phyloP scores from a whole-genome alignment of 2,113 vertebrate species.

The Ceuthmochares aereus region DNA sequence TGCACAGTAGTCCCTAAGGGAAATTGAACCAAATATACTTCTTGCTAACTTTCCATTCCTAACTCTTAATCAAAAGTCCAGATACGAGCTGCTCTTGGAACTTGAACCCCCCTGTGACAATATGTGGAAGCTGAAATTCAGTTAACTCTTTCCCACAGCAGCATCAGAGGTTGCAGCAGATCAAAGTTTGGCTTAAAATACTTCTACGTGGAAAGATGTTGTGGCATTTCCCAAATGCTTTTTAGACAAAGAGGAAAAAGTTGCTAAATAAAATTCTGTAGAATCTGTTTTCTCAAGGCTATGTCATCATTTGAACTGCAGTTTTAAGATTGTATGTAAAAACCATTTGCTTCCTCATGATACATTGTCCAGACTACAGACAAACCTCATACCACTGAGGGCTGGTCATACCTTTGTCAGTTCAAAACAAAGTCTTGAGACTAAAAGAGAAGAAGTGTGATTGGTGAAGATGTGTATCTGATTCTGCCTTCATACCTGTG shows the following conservation, averaged over 20 bases:
- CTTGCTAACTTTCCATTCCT: neutral
- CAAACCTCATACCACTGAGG: neutral
- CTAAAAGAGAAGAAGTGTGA: neutral
- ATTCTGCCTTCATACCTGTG: neutral
- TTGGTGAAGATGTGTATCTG: neutral
- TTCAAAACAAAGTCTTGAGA: neutral
- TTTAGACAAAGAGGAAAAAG: neutral
- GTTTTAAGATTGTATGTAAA: neutral
- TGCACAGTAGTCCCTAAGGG: neutral
- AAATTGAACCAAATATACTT: neutral
- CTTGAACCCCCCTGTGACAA: neutral
- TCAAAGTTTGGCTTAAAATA: neutral
- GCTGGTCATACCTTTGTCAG: neutral
- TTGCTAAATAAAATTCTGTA: neutral
- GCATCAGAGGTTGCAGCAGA: neutral
- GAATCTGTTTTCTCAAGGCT: neutral
- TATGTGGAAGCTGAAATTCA: neutral
- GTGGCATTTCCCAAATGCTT: neutral
- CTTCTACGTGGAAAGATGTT: neutral
- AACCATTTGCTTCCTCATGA: neutral
- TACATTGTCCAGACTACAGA: neutral
- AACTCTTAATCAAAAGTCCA: conserved; percentile 9
- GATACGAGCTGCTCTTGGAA: neutral
- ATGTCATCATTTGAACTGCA: neutral
- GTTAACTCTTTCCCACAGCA: neutral